Conservation (phyloP, 2,113 vertebrate species). For the Mormyrus iriodes region DNA sequence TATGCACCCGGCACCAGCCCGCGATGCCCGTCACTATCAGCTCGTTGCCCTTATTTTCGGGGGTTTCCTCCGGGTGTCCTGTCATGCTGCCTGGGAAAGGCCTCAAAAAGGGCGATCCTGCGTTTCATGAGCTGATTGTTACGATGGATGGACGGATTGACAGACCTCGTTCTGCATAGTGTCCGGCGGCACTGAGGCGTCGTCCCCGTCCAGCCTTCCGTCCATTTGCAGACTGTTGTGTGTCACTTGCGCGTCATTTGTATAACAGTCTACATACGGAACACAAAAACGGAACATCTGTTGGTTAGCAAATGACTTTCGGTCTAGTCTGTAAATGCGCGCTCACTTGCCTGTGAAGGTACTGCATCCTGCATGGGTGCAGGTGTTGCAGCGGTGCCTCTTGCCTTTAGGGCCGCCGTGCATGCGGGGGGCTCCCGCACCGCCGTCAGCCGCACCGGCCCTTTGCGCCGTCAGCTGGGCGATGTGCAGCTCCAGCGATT, state of each 20-base stretch:
- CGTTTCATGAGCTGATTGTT: neutral
- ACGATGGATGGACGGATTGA: neutral
- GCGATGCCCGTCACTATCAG: neutral
- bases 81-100: neutral
- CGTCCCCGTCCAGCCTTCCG: neutral
- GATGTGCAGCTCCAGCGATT: constrained; percentile 13
- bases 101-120: neutral
- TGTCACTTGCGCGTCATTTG: neutral
- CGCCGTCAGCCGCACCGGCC: neutral
- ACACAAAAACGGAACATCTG: neutral
- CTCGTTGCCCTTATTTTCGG: neutral
- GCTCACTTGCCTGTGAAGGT: neutral
- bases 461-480: neutral
- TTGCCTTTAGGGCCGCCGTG: neutral
- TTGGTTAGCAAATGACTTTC: neutral
- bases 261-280: neutral
- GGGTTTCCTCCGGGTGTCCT: neutral
- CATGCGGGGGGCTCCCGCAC: neutral
- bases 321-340: neutral
- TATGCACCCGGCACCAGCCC: neutral
- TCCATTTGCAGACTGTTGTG: neutral
- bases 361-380: neutral
- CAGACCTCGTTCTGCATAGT: neutral
- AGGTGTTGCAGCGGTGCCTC: neutral
- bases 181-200: neutral